phyloP scores from a whole-genome alignment of 2,888 invertebrate species.

The Phalera bucephala region DNA sequence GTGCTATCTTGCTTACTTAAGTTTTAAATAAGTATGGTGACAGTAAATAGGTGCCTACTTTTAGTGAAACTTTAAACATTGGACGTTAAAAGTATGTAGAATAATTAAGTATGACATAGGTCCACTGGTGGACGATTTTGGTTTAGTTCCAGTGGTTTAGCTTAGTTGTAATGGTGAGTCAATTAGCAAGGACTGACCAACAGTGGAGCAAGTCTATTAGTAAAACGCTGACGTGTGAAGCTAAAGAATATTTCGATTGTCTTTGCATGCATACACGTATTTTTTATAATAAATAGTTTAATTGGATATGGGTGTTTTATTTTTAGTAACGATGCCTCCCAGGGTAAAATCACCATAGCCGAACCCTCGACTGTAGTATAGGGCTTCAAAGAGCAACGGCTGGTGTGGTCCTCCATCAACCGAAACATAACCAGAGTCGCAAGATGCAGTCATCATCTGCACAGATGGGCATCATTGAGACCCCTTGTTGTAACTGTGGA shows the following conservation, averaged over 20 bases:
- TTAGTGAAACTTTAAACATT: constrained; percentile 11
- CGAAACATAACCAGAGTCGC: too few species aligned
- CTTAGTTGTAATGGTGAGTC: constrained; percentile 20
- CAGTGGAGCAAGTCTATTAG: constrained; percentile 16
- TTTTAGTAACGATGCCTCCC: constrained; percentile 7
- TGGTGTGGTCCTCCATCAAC: too few species aligned
- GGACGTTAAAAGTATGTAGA: too few species aligned
- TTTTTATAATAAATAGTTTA: constrained; percentile 38
- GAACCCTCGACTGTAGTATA: too few species aligned
- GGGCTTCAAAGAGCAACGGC: too few species aligned
- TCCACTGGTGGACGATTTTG: background rate
- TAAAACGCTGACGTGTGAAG: constrained; percentile 17
- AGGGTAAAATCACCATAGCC: too few species aligned
- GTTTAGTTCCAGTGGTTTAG: too few species aligned
- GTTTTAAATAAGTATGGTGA: constrained; percentile 11
- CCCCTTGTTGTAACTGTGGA: too few species aligned
- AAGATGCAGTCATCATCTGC: too few species aligned
- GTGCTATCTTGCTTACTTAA: constrained; percentile 32
- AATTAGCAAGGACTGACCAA: constrained; percentile 24
- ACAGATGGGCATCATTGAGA: too few species aligned
- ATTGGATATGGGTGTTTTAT: constrained; percentile 16
- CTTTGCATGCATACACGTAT: constrained; percentile 28
- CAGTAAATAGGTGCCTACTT: constrained; percentile 28
- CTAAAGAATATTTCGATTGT: constrained; percentile 25
- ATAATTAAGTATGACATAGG: constrained; percentile 14